Base-by-base conservation (phyloP, 2,797 vertebrate genomes). In the Telmatherina bonti region DNA sequence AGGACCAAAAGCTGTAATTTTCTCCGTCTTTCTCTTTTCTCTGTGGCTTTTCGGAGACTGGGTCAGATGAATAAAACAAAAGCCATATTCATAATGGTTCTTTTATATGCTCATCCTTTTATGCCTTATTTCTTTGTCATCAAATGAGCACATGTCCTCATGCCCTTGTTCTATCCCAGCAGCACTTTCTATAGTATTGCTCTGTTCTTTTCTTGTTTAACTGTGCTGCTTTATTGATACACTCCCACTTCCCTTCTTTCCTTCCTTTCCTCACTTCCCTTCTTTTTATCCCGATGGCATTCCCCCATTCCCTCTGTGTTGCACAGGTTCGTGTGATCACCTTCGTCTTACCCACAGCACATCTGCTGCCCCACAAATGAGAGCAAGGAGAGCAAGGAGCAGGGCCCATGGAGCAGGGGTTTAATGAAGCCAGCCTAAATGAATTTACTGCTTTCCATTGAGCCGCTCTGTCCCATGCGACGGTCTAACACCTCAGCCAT, bases 391-490 rank as follows among this genome's bases (percentile, higher is more conserved):
- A 77, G 85, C 84, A 82, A 81, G 86, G 85, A 76, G 76, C 85
- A 61, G 80, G 87, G 81, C 88, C 88, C 79, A 59, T 70, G 78
- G 84, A 86, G 77, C 74, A 62, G 78, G 68, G n/a, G 86, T 91
- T 92, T 92, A 91, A 92, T 90, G 91, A 92, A 93, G 89, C 91
- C 80, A 76, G 83, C 84, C 87, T 90, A 93, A 94, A 93, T 92
- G 74, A 91, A 93, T 93, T 91, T 91, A 88, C 82, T 84, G 88
- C 86, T 85, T 91, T 88, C 86, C 90, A 91, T 82, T 90, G 86
- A 93, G 83, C 84, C 10, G 43, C 83, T 83, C 27, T 22, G 81
- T 91, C 92, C 91, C 90, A 74, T 73, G 89, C 78, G 88, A 88
- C 72, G 5, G 81, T 70, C 71, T 15, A 60, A 72, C 86, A 88